These are phyloP conservation scores for Trinectes maculatus DNA, from an alignment of 2,113 vertebrate species.

Conservation along the genomic window DNA sequence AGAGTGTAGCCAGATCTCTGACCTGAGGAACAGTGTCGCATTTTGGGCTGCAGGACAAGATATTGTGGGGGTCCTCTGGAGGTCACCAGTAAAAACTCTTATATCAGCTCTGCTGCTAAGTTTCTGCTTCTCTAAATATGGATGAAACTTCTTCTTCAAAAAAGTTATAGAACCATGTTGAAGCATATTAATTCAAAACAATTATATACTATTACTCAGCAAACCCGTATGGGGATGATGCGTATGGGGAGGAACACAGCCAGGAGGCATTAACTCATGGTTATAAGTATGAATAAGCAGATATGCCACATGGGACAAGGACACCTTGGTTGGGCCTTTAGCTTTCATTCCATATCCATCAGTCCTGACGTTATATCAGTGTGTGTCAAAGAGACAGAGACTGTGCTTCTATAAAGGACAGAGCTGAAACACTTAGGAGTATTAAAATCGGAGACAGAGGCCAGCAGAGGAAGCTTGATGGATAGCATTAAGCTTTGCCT, in stretches of 20 bases:
- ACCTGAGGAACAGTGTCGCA: conserved; percentile 24
- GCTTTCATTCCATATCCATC: conserved; percentile 44
- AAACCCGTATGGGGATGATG: neutral
- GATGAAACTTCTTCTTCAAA: neutral
- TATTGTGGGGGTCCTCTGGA: neutral
- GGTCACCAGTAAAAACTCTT: conserved; percentile 17
- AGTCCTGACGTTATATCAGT: conserved; percentile 32
- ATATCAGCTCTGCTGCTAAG: conserved; percentile 11
- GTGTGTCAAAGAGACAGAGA: conserved; percentile 41
- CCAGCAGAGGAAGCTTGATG: conserved; percentile 60
- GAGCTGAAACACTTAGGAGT: conserved; percentile 77
- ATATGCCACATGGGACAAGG: conserved; percentile 55
- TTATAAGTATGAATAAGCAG: conserved; percentile 30
- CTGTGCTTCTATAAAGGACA: conserved; percentile 62
- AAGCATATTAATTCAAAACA: neutral
- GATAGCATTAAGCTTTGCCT: conserved; percentile 48
- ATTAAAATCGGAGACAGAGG: conserved; percentile 75
- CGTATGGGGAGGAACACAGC: too few species aligned
- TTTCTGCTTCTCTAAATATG: neutral
- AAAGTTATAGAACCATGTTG: neutral
- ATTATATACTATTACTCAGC: conserved; percentile 10
- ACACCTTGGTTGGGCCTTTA: conserved; percentile 55
- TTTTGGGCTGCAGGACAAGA: neutral
- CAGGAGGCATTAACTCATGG: conserved; percentile 8
- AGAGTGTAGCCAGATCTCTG: conserved; percentile 34